Percentiles rank a stretch among this genome's conserved stretches.
Evolutionary conservation across 2,797 vertebrate species (phyloP).

Genomic region (Aplochiton taeniatus): DNA sequence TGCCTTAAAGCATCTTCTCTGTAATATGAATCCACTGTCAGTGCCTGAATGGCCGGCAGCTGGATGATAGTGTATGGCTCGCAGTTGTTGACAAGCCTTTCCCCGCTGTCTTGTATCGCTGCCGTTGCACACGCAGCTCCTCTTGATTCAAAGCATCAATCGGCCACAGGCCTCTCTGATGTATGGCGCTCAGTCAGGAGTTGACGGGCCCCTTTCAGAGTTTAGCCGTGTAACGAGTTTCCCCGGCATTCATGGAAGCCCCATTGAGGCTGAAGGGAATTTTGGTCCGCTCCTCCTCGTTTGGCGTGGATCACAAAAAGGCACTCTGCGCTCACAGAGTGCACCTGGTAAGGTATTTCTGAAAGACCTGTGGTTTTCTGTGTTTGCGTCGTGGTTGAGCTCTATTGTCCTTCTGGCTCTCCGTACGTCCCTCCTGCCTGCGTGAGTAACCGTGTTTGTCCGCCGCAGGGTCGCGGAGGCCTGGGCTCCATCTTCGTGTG

Average conservation of each 20-base stretch:
- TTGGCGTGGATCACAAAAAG: slow-evolving; percentile 6
- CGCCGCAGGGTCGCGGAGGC: slow-evolving; percentile 79
- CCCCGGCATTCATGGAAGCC: slow-evolving; percentile 44
- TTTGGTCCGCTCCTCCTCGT: slow-evolving; percentile 20
- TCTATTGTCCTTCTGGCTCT: neutral
- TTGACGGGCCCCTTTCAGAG: slow-evolving; percentile 47
- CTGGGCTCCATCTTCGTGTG: slow-evolving; percentile 86
- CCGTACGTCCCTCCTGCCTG: neutral
- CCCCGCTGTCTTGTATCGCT: slow-evolving; percentile 46
- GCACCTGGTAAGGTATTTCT: neutral
- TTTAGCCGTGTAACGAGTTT: slow-evolving; percentile 42
- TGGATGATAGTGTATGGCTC: slow-evolving; percentile 60
- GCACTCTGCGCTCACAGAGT: neutral
- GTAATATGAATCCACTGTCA: slow-evolving; percentile 56
- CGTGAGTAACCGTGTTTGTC: neutral
- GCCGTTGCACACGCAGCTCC: slow-evolving; percentile 53
- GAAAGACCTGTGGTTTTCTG: neutral
- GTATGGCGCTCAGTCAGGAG: slow-evolving; percentile 21
- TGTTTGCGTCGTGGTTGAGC: neutral
- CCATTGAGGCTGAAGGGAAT: slow-evolving; percentile 45
- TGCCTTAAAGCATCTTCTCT: slow-evolving; percentile 58
- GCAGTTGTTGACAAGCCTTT: slow-evolving; percentile 53
- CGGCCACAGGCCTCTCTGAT: slow-evolving; percentile 44
- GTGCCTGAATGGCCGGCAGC: slow-evolving; percentile 46
- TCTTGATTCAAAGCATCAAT: slow-evolving; percentile 49